Evolutionary conservation across 2,113 vertebrate species (phyloP).

Genomic region (Psammodynastes pulverulentus): DNA sequence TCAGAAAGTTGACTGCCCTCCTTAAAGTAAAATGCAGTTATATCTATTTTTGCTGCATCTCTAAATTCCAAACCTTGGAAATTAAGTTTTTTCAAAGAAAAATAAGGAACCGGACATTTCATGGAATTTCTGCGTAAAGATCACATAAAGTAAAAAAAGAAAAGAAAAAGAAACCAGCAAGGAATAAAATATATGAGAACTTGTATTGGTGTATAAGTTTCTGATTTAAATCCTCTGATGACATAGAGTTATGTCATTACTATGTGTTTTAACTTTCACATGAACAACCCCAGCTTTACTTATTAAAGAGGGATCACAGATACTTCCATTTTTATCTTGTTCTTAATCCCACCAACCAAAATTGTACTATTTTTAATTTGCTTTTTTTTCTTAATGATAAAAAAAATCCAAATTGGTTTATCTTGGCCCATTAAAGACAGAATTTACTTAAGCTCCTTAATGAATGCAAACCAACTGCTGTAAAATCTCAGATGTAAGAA

Average conservation of each 20-base stretch:
- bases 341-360: background rate
- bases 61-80: background rate
- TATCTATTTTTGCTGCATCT: background rate
- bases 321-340: constrained; percentile 2
- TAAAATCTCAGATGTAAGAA: constrained; percentile 14
- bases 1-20: background rate
- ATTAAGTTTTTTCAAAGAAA: background rate
- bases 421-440: background rate
- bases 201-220: background rate
- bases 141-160: background rate
- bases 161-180: background rate
- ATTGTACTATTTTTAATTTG: constrained; percentile 1
- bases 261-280: background rate
- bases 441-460: background rate
- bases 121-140: background rate
- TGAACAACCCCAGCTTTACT: background rate
- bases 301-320: background rate
- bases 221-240: background rate
- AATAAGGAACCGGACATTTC: background rate
- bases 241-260: background rate
- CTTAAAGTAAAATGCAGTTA: background rate
- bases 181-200: background rate
- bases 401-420: background rate
- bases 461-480: background rate
- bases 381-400: background rate